These are phyloP conservation scores for Myanophis thanlyinensis DNA, from an alignment of 2,113 vertebrate species.

Conservation along the genomic window DNA sequence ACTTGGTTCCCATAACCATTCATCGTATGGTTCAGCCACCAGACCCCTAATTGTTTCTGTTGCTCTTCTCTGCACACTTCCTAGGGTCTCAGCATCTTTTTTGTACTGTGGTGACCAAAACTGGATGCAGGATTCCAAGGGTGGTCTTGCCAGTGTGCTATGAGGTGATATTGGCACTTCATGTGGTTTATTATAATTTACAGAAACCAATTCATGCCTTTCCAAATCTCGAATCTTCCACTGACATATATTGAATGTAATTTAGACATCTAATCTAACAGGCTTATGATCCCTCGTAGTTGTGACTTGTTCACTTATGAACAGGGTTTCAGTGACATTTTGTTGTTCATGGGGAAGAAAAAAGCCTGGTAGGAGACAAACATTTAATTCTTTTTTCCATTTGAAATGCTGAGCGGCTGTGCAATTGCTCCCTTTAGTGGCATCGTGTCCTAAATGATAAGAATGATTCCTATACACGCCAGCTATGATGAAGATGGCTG, in stretches of 20 bases:
- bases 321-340: not conserved
- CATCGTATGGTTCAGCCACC: too few species aligned
- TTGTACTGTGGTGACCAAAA: too few species aligned
- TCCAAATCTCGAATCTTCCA: not conserved
- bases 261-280: not conserved
- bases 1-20: too few species aligned
- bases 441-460: slow-evolving; percentile 24
- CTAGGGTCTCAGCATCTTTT: too few species aligned
- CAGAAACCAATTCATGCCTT: not conserved
- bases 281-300: not conserved
- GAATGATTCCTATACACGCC: slow-evolving; percentile 5
- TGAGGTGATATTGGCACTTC: too few species aligned
- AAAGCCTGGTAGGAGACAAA: not conserved
- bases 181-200: not conserved
- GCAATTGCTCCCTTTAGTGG: not conserved
- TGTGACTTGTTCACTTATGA: not conserved
- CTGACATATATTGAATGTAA: not conserved
- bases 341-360: not conserved
- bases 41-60: too few species aligned
- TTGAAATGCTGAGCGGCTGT: not conserved
- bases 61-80: too few species aligned
- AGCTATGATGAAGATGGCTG: slow-evolving; percentile 6
- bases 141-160: not conserved
- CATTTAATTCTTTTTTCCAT: not conserved
- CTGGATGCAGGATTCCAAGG: not conserved